Conservation (phyloP, 2,888 invertebrate species). For the Fragum fragum region DNA sequence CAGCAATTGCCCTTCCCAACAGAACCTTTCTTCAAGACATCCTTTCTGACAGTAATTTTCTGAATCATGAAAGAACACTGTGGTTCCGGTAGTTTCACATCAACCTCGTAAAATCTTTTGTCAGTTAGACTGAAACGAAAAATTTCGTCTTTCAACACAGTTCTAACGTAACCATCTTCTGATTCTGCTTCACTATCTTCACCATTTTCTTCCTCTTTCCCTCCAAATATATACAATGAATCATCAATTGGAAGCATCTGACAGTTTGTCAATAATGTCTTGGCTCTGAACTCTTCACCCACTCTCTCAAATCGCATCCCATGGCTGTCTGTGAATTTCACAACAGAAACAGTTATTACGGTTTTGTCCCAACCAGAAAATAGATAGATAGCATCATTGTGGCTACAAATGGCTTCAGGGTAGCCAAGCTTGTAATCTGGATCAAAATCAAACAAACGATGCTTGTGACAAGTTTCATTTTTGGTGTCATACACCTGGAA, state of each 20-base stretch:
- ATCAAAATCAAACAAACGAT: constrained; percentile 14
- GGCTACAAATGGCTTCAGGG: constrained; percentile 21
- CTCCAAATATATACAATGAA: constrained; percentile 17
- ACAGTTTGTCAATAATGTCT: constrained; percentile 4
- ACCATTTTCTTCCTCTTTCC: constrained; percentile 7
- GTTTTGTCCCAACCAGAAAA: constrained; percentile 1
- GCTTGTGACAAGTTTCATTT: constrained; percentile 16
- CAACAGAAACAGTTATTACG: neutral
- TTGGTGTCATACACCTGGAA: constrained; percentile 26
- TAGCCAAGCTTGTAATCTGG: constrained; percentile 4
- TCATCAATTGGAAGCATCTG: constrained; percentile 18
- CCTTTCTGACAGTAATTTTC: constrained; percentile 13
- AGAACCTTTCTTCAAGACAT: neutral
- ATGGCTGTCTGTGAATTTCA: constrained; percentile 31
- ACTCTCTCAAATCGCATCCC: constrained; percentile 30
- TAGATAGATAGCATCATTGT: constrained; percentile 20
- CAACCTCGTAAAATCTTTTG: constrained; percentile 7
- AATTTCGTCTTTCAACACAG: constrained; percentile 8
- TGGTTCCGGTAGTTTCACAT: constrained; percentile 2
- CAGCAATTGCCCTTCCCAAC: neutral
- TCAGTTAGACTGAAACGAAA: constrained; percentile 3
- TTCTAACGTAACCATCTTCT: neutral
- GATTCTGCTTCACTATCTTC: neutral
- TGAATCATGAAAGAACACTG: constrained; percentile 12
- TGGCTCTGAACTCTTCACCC: constrained; percentile 7